Evolutionary conservation across 2,888 invertebrate genomes (phyloP).

Genomic region (Oxytorus armatus): DNA sequence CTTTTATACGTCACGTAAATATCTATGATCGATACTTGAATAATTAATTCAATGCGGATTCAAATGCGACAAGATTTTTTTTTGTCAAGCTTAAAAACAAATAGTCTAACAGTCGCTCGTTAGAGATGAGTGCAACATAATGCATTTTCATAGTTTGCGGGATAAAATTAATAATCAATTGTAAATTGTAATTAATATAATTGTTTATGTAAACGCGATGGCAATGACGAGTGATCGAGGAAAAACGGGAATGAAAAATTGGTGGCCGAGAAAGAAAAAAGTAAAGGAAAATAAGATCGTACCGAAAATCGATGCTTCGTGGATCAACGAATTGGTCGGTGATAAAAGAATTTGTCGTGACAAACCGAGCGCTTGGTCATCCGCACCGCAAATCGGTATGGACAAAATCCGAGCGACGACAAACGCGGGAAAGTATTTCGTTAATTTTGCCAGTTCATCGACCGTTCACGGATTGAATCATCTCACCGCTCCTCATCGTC

Average conservation of each 20-base stretch:
- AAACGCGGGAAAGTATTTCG: conserved; percentile 70
- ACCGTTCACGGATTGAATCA: conserved; percentile 78
- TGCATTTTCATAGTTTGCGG: too few species aligned
- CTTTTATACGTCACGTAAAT: conserved; percentile 16
- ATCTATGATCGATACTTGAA: conserved; percentile 40
- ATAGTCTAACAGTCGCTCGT: too few species aligned
- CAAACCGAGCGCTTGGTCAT: conserved; percentile 40
- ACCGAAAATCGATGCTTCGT: conserved; percentile 22
- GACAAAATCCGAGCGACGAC: conserved; percentile 72
- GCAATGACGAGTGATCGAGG: not conserved
- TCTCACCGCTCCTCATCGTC: conserved; percentile 74
- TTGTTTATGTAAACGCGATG: too few species aligned
- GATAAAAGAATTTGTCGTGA: conserved; percentile 54
- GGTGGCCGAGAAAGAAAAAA: conserved; percentile 39
- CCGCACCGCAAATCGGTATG: conserved; percentile 70
- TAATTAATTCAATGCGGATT: conserved; percentile 54
- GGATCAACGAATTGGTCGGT: conserved; percentile 67
- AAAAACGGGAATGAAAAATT: not conserved
- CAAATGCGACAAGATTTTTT: conserved; percentile 36
- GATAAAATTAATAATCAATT: too few species aligned
- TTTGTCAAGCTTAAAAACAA: not conserved
- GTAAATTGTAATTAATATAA: too few species aligned
- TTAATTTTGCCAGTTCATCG: conserved; percentile 73
- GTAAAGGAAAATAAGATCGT: not conserved
- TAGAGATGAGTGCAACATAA: too few species aligned